These are phyloP conservation scores for Grapholita molesta DNA, from an alignment of 1,140 invertebrate species.

Conservation along the genomic window DNA sequence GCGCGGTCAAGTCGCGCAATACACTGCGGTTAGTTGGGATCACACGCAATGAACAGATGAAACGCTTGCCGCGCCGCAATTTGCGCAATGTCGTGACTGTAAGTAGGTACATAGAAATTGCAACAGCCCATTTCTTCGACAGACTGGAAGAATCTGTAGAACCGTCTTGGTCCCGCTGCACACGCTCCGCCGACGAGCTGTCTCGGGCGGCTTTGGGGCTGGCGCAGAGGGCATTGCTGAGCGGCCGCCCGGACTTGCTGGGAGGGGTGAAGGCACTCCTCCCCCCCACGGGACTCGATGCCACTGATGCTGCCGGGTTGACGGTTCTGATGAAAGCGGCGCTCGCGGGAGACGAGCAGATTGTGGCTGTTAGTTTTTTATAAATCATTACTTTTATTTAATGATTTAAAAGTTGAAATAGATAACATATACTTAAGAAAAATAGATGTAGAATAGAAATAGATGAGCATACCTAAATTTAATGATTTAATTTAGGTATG, in stretches of 20 bases:
- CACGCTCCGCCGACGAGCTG: slow-evolving; percentile 50
- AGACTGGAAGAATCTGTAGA: slow-evolving; percentile 64
- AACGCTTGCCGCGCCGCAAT: too few species aligned
- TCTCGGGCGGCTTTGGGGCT: slow-evolving; percentile 83
- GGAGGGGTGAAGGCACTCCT: slow-evolving; percentile 87
- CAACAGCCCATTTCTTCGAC: neutral
- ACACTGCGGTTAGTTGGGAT: too few species aligned
- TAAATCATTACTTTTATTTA: too few species aligned
- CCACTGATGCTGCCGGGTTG: slow-evolving; percentile 87
- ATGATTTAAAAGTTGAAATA: too few species aligned
- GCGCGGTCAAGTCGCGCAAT: too few species aligned
- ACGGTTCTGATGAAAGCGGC: slow-evolving; percentile 90
- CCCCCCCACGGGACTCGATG: slow-evolving; percentile 85
- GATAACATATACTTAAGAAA: too few species aligned
- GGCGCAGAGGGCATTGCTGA: slow-evolving; percentile 88
- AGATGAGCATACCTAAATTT: too few species aligned
- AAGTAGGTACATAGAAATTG: too few species aligned
- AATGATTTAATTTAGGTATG: too few species aligned
- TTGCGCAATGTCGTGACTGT: too few species aligned
- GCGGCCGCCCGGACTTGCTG: slow-evolving; percentile 87
- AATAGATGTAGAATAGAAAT: too few species aligned
- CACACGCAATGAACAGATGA: too few species aligned
- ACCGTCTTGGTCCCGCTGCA: slow-evolving; percentile 57
- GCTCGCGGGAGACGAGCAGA: slow-evolving; percentile 87
- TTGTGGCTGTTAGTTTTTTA: slow-evolving; percentile 81